Percentiles rank a stretch among this genome's conserved stretches.
These are phyloP conservation scores for Chouioia cunea DNA, from an alignment of 2,888 invertebrate species.

Conservation along the genomic window DNA sequence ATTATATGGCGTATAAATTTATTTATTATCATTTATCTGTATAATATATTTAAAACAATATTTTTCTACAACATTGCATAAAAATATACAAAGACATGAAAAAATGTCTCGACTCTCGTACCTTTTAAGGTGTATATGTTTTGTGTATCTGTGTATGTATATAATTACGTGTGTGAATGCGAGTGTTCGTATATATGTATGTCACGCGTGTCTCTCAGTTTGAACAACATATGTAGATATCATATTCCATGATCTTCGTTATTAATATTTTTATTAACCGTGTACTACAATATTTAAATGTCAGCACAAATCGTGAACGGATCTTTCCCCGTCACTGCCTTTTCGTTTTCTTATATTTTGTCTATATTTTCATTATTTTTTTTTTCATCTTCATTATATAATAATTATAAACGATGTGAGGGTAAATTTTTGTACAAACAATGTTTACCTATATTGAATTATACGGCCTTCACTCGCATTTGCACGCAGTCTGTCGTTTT, in stretches of 20 bases:
- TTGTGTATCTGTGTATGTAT: slow-evolving; percentile 59
- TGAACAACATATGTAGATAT: slow-evolving; percentile 19
- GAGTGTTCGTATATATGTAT: slow-evolving; percentile 25
- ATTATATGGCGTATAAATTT: slow-evolving; percentile 65
- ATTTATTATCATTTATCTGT: slow-evolving; percentile 68
- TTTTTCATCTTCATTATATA: slow-evolving; percentile 2
- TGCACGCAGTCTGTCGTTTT: neutral
- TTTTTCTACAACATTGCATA: slow-evolving; percentile 69
- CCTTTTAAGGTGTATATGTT: slow-evolving; percentile 54
- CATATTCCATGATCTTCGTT: slow-evolving; percentile 48
- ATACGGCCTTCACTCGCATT: slow-evolving; percentile 18
- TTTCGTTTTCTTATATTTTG: slow-evolving; percentile 33
- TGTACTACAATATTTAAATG: slow-evolving; percentile 21
- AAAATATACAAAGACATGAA: slow-evolving; percentile 69
- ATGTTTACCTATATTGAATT: slow-evolving; percentile 33
- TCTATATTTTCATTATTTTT: slow-evolving; percentile 23
- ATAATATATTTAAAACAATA: slow-evolving; percentile 69
- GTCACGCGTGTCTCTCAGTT: slow-evolving; percentile 9
- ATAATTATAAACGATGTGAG: slow-evolving; percentile 24
- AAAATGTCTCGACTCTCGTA: slow-evolving; percentile 68
- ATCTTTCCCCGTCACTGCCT: slow-evolving; percentile 8
- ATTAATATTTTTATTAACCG: slow-evolving; percentile 37
- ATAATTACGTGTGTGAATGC: neutral
- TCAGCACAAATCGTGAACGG: slow-evolving; percentile 17
- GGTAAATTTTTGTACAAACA: slow-evolving; percentile 43